phyloP scores from a whole-genome alignment of 53 echinoderm and acorn worm genomes.

The Mesocentrotus franciscanus region DNA sequence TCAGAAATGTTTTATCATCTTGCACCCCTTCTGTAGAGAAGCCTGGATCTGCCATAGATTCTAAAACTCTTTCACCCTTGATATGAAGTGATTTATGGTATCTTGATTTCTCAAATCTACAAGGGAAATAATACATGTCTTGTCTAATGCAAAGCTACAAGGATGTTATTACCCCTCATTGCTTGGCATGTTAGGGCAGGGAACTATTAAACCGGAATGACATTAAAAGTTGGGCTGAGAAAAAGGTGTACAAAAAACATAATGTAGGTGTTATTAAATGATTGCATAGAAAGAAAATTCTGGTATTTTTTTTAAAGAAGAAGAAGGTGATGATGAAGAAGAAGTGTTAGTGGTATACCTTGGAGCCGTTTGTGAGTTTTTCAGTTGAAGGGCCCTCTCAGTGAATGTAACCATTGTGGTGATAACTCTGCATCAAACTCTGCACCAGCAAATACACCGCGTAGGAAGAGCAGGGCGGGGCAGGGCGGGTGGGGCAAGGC shows the following conservation, averaged over 20 bases:
- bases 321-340: neutral
- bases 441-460: slow-evolving; percentile 32
- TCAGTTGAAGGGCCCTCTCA: slow-evolving; percentile 53
- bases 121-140: neutral
- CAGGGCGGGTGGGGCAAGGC: neutral
- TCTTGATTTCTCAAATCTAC: neutral
- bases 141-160: neutral
- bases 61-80: neutral
- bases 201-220: neutral
- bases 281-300: neutral
- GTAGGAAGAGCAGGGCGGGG: neutral
- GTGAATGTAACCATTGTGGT: slow-evolving; percentile 68
- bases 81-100: neutral
- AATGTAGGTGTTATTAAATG: neutral
- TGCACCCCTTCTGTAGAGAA: too few species aligned
- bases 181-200: neutral
- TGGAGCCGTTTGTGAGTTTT: slow-evolving; percentile 57
- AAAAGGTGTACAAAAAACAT: neutral
- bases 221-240: neutral
- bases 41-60: too few species aligned
- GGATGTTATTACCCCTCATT: neutral
- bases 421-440: slow-evolving; percentile 63
- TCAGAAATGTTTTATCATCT: neutral
- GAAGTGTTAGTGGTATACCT: slow-evolving; percentile 53
- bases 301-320: neutral